These are phyloP conservation scores for Leptopterna dolabrata DNA, from an alignment of 2,888 invertebrate genomes.

Conservation along the genomic window DNA sequence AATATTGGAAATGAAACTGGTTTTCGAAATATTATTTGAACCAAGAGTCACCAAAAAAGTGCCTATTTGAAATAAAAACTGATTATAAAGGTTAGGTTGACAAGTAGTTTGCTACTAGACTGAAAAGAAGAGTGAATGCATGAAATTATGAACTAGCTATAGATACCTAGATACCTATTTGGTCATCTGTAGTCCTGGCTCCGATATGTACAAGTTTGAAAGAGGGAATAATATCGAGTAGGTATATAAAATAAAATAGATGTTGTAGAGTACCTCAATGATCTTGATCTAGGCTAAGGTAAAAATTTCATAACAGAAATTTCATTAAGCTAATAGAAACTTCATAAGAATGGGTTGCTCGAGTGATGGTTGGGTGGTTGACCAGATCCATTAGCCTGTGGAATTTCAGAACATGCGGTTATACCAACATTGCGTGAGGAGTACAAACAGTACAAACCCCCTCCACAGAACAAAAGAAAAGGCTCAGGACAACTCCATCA, in stretches of 20 bases:
- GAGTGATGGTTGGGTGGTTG: constrained; percentile 67
- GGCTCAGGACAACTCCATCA: too few species aligned
- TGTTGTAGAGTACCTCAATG: not conserved
- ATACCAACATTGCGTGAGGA: too few species aligned
- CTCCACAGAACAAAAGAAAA: too few species aligned
- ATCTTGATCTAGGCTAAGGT: constrained; percentile 8
- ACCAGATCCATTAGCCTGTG: constrained; percentile 67
- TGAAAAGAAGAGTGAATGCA: not conserved
- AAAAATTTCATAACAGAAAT: not conserved
- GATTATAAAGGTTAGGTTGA: not conserved
- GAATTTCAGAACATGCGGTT: constrained; percentile 55
- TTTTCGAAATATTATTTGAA: not conserved
- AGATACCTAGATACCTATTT: not conserved
- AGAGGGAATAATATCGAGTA: not conserved
- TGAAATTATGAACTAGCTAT: not conserved
- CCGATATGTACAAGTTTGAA: not conserved
- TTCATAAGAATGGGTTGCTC: constrained; percentile 74
- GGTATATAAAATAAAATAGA: not conserved
- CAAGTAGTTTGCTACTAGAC: not conserved
- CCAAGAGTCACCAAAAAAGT: not conserved
- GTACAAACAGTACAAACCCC: too few species aligned
- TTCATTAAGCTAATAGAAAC: not conserved
- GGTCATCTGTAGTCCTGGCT: not conserved
- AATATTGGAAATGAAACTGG: not conserved
- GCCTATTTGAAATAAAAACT: not conserved